A percentile compares a stretch with the other conserved stretches of the same genome.
Conservation (phyloP, 1,140 invertebrate genomes). For the Maconellicoccus hirsutus region DNA sequence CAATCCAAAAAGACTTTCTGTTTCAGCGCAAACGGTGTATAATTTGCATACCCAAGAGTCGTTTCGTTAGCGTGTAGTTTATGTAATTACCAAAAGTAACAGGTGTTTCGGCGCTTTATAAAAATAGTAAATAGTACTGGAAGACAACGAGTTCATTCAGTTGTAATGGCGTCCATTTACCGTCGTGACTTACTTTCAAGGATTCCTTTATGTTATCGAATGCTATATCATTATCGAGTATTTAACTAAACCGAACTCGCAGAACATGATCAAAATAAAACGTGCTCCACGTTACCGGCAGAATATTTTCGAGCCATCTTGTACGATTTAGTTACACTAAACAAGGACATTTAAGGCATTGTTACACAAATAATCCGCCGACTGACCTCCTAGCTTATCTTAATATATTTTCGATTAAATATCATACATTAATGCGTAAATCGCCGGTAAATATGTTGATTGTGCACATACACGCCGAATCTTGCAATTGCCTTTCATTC, state of each 20-base stretch:
- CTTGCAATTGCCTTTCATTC: too few species aligned
- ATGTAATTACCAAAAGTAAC: conserved; percentile 9
- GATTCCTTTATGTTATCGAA: neutral
- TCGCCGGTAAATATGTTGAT: too few species aligned
- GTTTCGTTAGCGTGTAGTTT: neutral
- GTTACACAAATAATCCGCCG: too few species aligned
- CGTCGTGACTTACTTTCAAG: conserved; percentile 3
- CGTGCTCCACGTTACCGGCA: neutral
- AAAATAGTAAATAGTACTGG: neutral
- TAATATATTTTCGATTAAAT: too few species aligned
- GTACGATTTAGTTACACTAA: too few species aligned
- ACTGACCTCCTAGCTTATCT: too few species aligned
- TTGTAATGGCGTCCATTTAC: neutral
- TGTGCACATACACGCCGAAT: too few species aligned
- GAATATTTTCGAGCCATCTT: too few species aligned
- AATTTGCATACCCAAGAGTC: neutral
- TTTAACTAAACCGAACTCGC: neutral
- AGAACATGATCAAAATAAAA: neutral
- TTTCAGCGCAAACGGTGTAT: neutral
- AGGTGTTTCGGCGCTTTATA: neutral
- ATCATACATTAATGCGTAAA: too few species aligned
- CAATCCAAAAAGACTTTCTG: neutral
- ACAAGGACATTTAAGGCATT: too few species aligned
- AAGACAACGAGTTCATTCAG: neutral
- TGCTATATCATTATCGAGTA: neutral